These are phyloP conservation scores for Drosophila navojoa DNA, from an alignment of 1,140 invertebrate genomes.

Conservation along the genomic window DNA sequence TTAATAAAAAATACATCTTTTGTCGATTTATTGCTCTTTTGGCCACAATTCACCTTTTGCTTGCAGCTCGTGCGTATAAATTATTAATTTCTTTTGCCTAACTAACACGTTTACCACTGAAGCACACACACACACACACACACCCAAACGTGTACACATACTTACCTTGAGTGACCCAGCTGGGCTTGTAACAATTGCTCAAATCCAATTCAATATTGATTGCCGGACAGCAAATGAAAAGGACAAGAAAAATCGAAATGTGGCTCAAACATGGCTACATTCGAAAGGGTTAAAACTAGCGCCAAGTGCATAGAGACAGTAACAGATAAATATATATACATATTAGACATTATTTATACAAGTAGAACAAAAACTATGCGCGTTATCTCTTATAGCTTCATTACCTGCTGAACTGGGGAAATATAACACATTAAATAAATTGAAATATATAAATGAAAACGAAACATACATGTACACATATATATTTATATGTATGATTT, in stretches of 20 bases:
- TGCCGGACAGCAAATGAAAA: constrained; percentile 41
- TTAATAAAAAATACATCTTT: constrained; percentile 12
- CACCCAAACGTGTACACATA: background rate
- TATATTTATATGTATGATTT: too few species aligned
- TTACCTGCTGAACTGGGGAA: too few species aligned
- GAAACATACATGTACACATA: too few species aligned
- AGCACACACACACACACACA: background rate
- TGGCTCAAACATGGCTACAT: constrained; percentile 2
- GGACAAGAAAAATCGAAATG: constrained; percentile 57
- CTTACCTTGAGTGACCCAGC: constrained; percentile 4
- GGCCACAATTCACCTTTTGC: constrained; percentile 30
- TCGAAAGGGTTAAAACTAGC: constrained; percentile 57
- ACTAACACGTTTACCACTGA: constrained; percentile 45
- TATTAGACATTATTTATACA: too few species aligned
- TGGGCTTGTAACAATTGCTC: constrained; percentile 49
- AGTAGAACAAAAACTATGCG: too few species aligned
- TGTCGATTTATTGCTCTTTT: constrained; percentile 35
- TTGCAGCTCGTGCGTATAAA: constrained; percentile 41
- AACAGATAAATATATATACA: background rate
- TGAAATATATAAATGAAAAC: too few species aligned
- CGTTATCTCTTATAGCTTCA: too few species aligned
- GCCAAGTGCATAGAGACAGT: constrained; percentile 18
- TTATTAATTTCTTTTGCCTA: constrained; percentile 67
- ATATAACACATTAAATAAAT: too few species aligned
- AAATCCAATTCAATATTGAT: constrained; percentile 79